Base-by-base conservation (phyloP, 2,797 vertebrate species). In the Chanos chanos region DNA sequence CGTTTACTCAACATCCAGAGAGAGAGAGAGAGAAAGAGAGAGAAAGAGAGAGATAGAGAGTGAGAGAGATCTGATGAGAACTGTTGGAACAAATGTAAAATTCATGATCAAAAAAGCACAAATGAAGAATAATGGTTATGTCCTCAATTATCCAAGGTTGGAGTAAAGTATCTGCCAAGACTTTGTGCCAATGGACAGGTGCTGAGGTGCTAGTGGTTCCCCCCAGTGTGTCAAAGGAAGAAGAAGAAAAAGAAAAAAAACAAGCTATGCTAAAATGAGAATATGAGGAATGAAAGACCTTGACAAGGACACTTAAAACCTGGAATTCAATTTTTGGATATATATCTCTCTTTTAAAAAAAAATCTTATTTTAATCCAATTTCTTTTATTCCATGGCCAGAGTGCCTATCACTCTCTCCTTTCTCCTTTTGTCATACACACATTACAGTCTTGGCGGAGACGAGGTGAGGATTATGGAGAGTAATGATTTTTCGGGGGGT, bases 291-390 rank as follows among this genome's bases (percentile, higher is more conserved):
- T 68, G 68, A 65, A 69, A 54, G 71, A 75, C 73, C 67, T 75
- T 67, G 70, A 30, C 13, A 15, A 39, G 73, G 73, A 56, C 68
- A 68, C 71, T 68, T 73, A 73, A 56, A 68, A 68, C 52, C 64
- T 51, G 33, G 8, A 71, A 76, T 73, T 62, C 13, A 39, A 65
- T 70, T 73, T 67, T 68, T 70, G 33, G 12, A 25, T 44, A 61
- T 68, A 70, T 57, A 70, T 76, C 50, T 69, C 54, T 12, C 28
- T 67, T 48, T 69, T 70, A 64, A 66, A 67, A 63, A 49, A 67
- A n/a, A n/a, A n/a, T n/a, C 53, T 65, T 70, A 51, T 62, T 59
- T 48, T 65, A 68, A 73, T 71, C 64, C 51, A 76, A 73, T 73
- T 70, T 57, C 49, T 60, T 62, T 71, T 50, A 76, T 68, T 66